Conservation (phyloP, 2,797 vertebrate genomes). For the Arctocebus calabarensis region DNA sequence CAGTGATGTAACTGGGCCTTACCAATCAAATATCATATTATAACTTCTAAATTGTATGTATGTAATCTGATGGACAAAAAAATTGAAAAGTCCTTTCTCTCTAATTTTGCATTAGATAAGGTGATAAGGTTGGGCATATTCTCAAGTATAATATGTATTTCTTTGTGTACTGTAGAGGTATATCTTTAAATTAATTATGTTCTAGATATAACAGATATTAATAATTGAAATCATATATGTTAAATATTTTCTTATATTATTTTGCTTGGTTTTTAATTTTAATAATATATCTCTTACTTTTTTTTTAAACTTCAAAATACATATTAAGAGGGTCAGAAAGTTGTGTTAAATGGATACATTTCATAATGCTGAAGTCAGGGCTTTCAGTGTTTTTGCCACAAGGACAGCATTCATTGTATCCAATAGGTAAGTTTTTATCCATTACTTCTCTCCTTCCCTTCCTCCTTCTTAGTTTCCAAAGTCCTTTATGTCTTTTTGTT, state of each 20-base stretch:
- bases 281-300: not conserved
- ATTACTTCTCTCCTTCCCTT: not conserved
- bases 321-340: not conserved
- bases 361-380: not conserved
- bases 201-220: not conserved
- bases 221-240: not conserved
- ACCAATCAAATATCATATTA: not conserved
- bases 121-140: not conserved
- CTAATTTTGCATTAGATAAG: not conserved
- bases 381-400: not conserved
- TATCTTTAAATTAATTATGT: conserved; percentile 35
- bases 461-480: not conserved
- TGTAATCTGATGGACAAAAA: not conserved
- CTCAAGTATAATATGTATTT: not conserved
- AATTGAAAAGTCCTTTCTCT: not conserved
- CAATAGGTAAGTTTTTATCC: not conserved
- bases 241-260: not conserved
- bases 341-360: not conserved
- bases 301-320: not conserved
- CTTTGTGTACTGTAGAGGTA: not conserved
- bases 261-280: conserved; percentile 1
- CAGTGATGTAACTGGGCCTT: not conserved
- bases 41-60: not conserved
- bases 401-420: not conserved
- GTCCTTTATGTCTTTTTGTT: not conserved